These are phyloP conservation scores for Eupristina koningsbergeri DNA, from an alignment of 1,140 invertebrate genomes.

Conservation along the genomic window DNA sequence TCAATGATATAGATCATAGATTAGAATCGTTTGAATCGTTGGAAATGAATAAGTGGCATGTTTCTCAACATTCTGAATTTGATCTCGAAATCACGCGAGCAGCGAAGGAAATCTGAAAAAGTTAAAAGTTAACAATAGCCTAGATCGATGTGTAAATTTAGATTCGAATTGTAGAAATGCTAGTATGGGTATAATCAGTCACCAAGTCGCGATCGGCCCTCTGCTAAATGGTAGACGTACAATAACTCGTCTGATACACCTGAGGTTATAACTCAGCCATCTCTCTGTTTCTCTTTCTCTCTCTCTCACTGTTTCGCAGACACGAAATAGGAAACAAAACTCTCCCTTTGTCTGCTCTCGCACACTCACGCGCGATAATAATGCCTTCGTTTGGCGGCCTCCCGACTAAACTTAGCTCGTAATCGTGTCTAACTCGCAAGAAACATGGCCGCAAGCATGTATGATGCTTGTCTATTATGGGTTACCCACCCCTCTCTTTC, in stretches of 20 bases:
- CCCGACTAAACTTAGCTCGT: slow-evolving; percentile 65
- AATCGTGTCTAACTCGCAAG: slow-evolving; percentile 49
- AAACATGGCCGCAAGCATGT: slow-evolving; percentile 33
- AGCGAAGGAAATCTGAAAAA: neutral
- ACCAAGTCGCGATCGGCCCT: neutral
- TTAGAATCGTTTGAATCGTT: no score
- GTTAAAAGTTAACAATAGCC: no score
- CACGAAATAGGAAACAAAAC: slow-evolving; percentile 56
- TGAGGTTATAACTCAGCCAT: slow-evolving; percentile 63
- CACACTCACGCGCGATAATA: slow-evolving; percentile 63
- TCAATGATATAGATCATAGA: no score
- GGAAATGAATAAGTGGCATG: no score
- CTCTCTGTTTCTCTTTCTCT: neutral
- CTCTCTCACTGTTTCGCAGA: neutral
- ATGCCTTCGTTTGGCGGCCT: slow-evolving; percentile 62
- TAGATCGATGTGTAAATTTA: no score
- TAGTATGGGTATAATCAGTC: neutral
- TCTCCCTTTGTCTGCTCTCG: slow-evolving; percentile 54
- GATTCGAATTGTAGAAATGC: neutral
- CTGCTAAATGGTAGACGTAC: slow-evolving; percentile 1
- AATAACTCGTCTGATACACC: slow-evolving; percentile 56
- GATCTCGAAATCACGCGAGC: no score
- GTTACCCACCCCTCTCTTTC: neutral
- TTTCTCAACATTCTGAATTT: no score
- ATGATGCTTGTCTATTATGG: slow-evolving; percentile 41